A percentile compares a stretch with the other conserved stretches of the same genome.
These are phyloP conservation scores for Hydroisotoma schaefferi DNA, from an alignment of 2,888 invertebrate species.

Conservation along the genomic window DNA sequence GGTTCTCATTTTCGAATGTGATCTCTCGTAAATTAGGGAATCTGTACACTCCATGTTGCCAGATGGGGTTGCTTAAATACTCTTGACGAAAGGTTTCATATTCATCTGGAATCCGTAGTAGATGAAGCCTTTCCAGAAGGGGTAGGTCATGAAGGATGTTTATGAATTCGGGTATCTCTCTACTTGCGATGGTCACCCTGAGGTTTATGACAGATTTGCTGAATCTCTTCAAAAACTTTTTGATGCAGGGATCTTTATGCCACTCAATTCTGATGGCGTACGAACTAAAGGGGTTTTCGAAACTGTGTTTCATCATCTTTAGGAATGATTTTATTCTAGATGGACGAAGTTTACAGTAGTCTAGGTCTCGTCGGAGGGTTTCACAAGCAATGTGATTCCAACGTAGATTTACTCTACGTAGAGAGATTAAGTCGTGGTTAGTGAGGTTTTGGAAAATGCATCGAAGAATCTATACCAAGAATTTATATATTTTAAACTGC, in stretches of 20 bases:
- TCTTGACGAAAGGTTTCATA: neutral
- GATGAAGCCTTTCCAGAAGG: constrained; percentile 24
- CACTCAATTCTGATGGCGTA: constrained; percentile 33
- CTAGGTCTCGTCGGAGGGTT: constrained; percentile 14
- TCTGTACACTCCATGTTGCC: constrained; percentile 17
- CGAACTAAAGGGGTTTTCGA: constrained; percentile 26
- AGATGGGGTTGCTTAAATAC: constrained; percentile 3
- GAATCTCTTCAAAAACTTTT: constrained; percentile 19
- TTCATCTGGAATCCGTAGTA: constrained; percentile 20
- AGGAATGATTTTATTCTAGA: constrained; percentile 24
- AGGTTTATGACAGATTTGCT: constrained; percentile 17
- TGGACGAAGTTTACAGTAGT: constrained; percentile 20
- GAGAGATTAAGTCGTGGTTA: constrained; percentile 9
- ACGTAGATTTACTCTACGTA: constrained; percentile 27
- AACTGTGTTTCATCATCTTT: constrained; percentile 23
- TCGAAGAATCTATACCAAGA: constrained; percentile 18
- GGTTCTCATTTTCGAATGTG: constrained; percentile 25
- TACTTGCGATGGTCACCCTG: constrained; percentile 24
- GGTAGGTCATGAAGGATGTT: constrained; percentile 22
- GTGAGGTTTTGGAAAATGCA: constrained; percentile 17
- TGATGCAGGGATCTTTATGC: neutral
- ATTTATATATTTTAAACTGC: neutral
- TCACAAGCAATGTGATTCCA: constrained; percentile 34
- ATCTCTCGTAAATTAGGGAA: constrained; percentile 20
- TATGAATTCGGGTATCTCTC: constrained; percentile 23